Evolutionary conservation across 2,888 invertebrate species (phyloP).

Genomic region (Sericinus montela): DNA sequence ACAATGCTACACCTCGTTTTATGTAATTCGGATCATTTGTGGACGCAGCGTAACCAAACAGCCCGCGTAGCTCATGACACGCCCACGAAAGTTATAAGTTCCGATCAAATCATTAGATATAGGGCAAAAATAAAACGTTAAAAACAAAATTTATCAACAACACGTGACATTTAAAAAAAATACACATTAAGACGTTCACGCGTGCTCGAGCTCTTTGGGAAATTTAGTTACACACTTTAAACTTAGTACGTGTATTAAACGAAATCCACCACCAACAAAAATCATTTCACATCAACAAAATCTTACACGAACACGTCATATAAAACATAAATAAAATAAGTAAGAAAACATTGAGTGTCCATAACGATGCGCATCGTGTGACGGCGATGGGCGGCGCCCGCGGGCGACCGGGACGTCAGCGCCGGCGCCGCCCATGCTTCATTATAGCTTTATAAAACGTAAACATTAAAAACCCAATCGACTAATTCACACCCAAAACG

Average conservation of each 20-base stretch:
- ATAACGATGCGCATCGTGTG: slow-evolving; percentile 70
- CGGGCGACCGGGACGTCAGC: slow-evolving; percentile 34
- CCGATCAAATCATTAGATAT: too few species aligned
- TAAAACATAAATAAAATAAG: slow-evolving; percentile 61
- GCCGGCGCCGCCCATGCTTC: slow-evolving; percentile 69
- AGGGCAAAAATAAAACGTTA: neutral
- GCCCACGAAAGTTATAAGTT: neutral
- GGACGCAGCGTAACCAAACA: slow-evolving; percentile 14
- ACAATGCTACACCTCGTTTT: slow-evolving; percentile 12
- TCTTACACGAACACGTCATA: slow-evolving; percentile 78
- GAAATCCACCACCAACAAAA: slow-evolving; percentile 80
- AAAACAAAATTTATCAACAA: neutral
- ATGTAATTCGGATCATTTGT: slow-evolving; percentile 8
- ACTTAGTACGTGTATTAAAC: slow-evolving; percentile 74
- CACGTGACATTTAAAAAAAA: neutral
- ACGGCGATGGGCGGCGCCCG: slow-evolving; percentile 70
- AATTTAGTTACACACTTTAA: slow-evolving; percentile 35
- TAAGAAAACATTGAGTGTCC: slow-evolving; percentile 73
- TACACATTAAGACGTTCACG: slow-evolving; percentile 20
- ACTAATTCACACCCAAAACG: slow-evolving; percentile 80
- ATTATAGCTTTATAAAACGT: slow-evolving; percentile 72
- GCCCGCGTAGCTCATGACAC: slow-evolving; percentile 7
- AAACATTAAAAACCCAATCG: slow-evolving; percentile 80
- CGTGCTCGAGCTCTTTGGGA: slow-evolving; percentile 33
- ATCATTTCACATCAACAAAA: slow-evolving; percentile 66